These are phyloP conservation scores for Lysandra coridon DNA, from an alignment of 2,888 invertebrate species.

Conservation along the genomic window DNA sequence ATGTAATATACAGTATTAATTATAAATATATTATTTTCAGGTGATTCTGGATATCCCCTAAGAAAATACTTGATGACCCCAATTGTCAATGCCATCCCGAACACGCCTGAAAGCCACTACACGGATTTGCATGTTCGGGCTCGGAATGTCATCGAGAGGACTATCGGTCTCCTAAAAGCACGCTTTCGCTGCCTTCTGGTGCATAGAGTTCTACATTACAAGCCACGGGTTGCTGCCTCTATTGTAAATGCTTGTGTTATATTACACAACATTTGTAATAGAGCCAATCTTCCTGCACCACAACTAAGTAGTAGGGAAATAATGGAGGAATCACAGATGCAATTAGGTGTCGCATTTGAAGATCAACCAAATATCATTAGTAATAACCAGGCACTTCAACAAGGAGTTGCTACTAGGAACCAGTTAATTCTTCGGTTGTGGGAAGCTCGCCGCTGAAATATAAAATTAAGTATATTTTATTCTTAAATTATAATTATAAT, in stretches of 20 bases:
- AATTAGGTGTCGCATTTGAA: too few relatives aligned
- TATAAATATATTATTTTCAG: conserved; percentile 6
- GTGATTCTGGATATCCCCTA: conserved; percentile 35
- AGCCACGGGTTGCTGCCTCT: conserved; percentile 36
- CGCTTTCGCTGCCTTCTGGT: conserved; percentile 38
- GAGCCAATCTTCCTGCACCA: neutral
- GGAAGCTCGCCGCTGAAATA: too few relatives aligned
- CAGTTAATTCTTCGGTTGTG: too few relatives aligned
- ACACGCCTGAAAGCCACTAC: conserved; percentile 34
- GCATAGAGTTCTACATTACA: conserved; percentile 36
- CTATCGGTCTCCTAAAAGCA: conserved; percentile 39
- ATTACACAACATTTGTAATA: conserved; percentile 37
- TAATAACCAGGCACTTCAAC: neutral
- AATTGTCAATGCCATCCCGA: conserved; percentile 26
- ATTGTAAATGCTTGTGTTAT: conserved; percentile 38
- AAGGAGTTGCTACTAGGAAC: too few relatives aligned
- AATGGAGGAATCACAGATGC: too few relatives aligned
- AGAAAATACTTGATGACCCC: conserved; percentile 35
- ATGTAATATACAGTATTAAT: neutral
- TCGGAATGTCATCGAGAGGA: conserved; percentile 35
- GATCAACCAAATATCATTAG: too few relatives aligned
- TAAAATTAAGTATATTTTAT: too few relatives aligned
- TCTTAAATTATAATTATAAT: too few relatives aligned
- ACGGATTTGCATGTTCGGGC: conserved; percentile 29
- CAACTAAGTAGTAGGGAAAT: too few relatives aligned